Percentiles rank a stretch among this genome's conserved stretches.
Conservation (phyloP, 2,113 vertebrate genomes). For the Platysteira castanea region DNA sequence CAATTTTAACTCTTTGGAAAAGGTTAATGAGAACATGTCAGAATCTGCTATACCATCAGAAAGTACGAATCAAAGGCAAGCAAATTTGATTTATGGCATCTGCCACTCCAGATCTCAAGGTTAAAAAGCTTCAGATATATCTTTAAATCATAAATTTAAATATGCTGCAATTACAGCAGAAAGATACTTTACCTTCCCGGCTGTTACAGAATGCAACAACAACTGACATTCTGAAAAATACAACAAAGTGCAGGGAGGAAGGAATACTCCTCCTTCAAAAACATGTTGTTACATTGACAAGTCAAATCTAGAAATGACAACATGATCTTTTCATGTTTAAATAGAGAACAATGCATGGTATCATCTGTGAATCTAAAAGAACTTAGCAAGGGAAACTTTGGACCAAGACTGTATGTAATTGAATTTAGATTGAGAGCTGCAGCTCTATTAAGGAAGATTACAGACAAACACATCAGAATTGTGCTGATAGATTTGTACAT, state of each 20-base stretch:
- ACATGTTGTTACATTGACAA: slow-evolving; percentile 52
- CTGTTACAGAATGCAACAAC: slow-evolving; percentile 39
- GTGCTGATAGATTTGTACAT: not conserved
- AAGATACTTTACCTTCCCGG: slow-evolving; percentile 54
- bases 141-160: slow-evolving; percentile 56
- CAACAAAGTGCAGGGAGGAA: slow-evolving; percentile 24
- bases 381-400: slow-evolving; percentile 6
- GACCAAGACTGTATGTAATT: not conserved
- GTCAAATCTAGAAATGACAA: slow-evolving; percentile 55
- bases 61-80: slow-evolving; percentile 44
- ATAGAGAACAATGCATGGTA: slow-evolving; percentile 55
- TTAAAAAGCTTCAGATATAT: slow-evolving; percentile 57
- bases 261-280: slow-evolving; percentile 49
- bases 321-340: slow-evolving; percentile 50
- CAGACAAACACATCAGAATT: not conserved
- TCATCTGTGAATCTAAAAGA: slow-evolving; percentile 48
- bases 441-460: not conserved
- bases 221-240: slow-evolving; percentile 58
- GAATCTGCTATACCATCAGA: slow-evolving; percentile 57
- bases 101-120: slow-evolving; percentile 61
- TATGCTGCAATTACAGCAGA: slow-evolving; percentile 26
- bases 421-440: not conserved
- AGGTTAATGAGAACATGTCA: slow-evolving; percentile 68
- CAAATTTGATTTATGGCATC: slow-evolving; percentile 56
- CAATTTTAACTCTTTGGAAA: slow-evolving; percentile 58